A percentile compares a stretch with the other conserved stretches of the same genome.
Evolutionary conservation across 2,888 invertebrate genomes (phyloP).

Genomic region (Drosophila tanythrix): DNA sequence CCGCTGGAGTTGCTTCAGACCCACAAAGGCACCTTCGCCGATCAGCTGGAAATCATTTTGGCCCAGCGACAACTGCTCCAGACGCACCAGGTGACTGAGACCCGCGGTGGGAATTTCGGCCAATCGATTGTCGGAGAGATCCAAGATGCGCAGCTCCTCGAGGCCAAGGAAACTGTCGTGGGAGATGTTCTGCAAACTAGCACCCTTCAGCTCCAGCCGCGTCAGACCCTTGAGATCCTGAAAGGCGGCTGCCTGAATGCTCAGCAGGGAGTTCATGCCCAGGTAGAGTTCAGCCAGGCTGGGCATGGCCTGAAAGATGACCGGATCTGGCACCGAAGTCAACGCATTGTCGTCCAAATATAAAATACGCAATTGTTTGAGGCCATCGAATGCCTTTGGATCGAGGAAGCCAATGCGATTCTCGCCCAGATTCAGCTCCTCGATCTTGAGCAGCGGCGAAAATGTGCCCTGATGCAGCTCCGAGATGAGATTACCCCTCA

Average conservation of each 20-base stretch:
- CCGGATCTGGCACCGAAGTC: conserved; percentile 90
- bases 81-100: conserved; percentile 88
- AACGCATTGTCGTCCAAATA: conserved; percentile 94
- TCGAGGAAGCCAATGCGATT: conserved; percentile 93
- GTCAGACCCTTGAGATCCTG: conserved; percentile 91
- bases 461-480: conserved; percentile 91
- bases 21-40: conserved; percentile 91
- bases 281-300: conserved; percentile 93
- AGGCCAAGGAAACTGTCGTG: conserved; percentile 91
- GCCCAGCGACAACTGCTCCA: conserved; percentile 93
- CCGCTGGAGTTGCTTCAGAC: conserved; percentile 90
- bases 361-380: conserved; percentile 90
- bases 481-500: conserved; percentile 93
- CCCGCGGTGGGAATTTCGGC: conserved; percentile 91
- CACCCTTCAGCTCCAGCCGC: conserved; percentile 92
- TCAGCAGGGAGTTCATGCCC: conserved; percentile 92
- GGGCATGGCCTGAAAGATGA: conserved; percentile 89
- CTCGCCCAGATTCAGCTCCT: conserved; percentile 94
- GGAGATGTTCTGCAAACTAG: conserved; percentile 92
- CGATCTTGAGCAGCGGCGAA: conserved; percentile 90
- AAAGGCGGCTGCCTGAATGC: conserved; percentile 91
- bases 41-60: conserved; percentile 92
- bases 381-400: conserved; percentile 91
- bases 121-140: conserved; percentile 92
- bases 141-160: conserved; percentile 90